Conservation (phyloP, 2,797 vertebrate genomes). For the Pseudopleuronectes americanus region DNA sequence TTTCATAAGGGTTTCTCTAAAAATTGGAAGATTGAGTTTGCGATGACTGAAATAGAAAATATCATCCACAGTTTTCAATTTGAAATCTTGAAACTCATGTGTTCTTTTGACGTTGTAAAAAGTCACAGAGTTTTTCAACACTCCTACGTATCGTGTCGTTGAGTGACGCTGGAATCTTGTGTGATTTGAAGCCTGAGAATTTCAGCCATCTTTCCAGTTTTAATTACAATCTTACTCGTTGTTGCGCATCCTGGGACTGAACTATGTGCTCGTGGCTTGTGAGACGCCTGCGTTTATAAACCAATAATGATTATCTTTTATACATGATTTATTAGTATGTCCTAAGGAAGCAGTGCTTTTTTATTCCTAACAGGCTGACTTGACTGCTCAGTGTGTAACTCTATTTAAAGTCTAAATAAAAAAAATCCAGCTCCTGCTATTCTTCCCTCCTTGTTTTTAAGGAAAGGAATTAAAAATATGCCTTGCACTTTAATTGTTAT, state of each 20-base stretch:
- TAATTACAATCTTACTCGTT: slow-evolving; percentile 81
- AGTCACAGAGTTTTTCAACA: not conserved
- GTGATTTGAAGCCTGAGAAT: slow-evolving; percentile 49
- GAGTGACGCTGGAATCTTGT: slow-evolving; percentile 8
- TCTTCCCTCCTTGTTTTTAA: slow-evolving; percentile 41
- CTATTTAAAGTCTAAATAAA: slow-evolving; percentile 35
- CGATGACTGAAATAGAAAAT: not conserved
- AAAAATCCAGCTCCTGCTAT: slow-evolving; percentile 30
- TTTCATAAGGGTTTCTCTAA: not conserved
- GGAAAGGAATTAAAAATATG: slow-evolving; percentile 32
- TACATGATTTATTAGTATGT: slow-evolving; percentile 86
- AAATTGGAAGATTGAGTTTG: slow-evolving; percentile 4
- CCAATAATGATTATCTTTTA: slow-evolving; percentile 86
- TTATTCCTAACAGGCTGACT: slow-evolving; percentile 76
- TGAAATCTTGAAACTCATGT: slow-evolving; percentile 1
- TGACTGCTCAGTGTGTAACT: slow-evolving; percentile 71
- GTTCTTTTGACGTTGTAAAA: slow-evolving; percentile 10
- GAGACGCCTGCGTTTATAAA: slow-evolving; percentile 78
- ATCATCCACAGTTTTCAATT: not conserved
- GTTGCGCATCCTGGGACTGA: slow-evolving; percentile 82
- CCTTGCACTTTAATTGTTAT: slow-evolving; percentile 65
- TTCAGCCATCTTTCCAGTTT: slow-evolving; percentile 74
- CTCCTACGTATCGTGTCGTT: not conserved
- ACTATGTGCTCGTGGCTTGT: slow-evolving; percentile 76
- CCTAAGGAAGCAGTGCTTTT: slow-evolving; percentile 77